Evolutionary conservation across 2,797 vertebrate species (phyloP), one percentile per base, ranked within the genome.

Genomic region (Oryzias sinensis): DNA sequence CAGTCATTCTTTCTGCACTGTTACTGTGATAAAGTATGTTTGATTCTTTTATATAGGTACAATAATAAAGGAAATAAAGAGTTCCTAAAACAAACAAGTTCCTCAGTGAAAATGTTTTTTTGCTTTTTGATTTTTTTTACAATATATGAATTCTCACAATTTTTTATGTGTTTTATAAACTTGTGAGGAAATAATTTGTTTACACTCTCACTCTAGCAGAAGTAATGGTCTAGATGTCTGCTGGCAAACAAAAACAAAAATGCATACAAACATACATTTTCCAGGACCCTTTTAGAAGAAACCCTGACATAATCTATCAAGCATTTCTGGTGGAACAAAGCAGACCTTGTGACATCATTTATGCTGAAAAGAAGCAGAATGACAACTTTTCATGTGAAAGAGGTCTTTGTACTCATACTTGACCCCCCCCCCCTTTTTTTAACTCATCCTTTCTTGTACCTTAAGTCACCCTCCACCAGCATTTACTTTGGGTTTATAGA

Each of bases 361-460:
- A 51, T 53, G 46, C 56, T 68, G 58, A 81, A 72, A 53, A 64
- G 33, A 66, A 43, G 53, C 48, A 40, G 15, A 56, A 68, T 13
- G 14, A 25, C 5, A 52, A 73, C 41, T 46, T 60, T 70, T 51
- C 14, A 6, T 56, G 49, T 80, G 62, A 83, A 84, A 78, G 74
- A 51, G 44, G 43, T 62, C 74, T 79, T 80, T 82, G 82, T 80
- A n/a, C 54, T 66, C 51, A 42, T 22, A 22, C 20, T 22, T 2
- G 20, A 37, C 33, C 3, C 37, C 53, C 49, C 22, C 22, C 17
- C n/a, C 65, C 67, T 59, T 47, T 67, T 65, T 61, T 18, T 53
- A 50, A 53, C 56, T 25, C 5, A 17, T 16, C 24, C 47, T 40
- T 66, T 53, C 41, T n/a, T 33, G 29, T 50, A 66, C 50, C 24